Evolutionary conservation across 1,140 invertebrate species (phyloP).

Genomic region (Proales similis): DNA sequence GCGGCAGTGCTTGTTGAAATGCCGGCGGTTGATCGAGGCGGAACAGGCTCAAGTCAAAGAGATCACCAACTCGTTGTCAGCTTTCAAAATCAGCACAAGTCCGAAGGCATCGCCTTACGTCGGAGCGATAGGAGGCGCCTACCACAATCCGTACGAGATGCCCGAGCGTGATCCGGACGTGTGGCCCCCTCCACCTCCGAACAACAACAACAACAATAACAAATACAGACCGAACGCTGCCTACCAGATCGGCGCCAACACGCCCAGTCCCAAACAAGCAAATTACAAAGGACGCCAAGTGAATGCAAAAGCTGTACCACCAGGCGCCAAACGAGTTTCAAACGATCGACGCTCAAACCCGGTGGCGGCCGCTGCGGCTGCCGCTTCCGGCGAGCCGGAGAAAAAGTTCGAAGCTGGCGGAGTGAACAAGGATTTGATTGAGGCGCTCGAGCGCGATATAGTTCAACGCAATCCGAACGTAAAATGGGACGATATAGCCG

Average conservation of each 20-base stretch:
- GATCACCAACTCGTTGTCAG: slow-evolving; percentile 62
- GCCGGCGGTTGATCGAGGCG: slow-evolving; percentile 72
- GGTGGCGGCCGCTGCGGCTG: no score
- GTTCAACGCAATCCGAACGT: slow-evolving; percentile 95
- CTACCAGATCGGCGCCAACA: no score
- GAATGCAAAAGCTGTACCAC: no score
- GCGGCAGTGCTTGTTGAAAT: slow-evolving; percentile 58
- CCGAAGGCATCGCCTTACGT: slow-evolving; percentile 37
- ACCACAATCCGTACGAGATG: slow-evolving; percentile 58
- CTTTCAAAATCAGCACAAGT: slow-evolving; percentile 56
- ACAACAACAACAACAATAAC: slow-evolving; percentile 70
- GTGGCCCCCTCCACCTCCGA: slow-evolving; percentile 78
- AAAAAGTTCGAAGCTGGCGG: slow-evolving; percentile 75
- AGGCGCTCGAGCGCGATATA: slow-evolving; percentile 91
- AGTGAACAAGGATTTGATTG: slow-evolving; percentile 84
- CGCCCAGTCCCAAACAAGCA: no score
- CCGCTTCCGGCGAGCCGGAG: no score
- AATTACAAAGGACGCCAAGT: no score
- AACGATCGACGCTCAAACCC: no score
- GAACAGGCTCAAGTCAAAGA: slow-evolving; percentile 86
- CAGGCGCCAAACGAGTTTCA: no score
- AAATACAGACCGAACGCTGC: no score
- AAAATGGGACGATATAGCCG: slow-evolving; percentile 88
- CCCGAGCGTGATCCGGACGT: slow-evolving; percentile 60
- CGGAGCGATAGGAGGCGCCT: slow-evolving; percentile 34